phyloP scores from a whole-genome alignment of 1,140 invertebrate genomes.

The Grapholita molesta region DNA sequence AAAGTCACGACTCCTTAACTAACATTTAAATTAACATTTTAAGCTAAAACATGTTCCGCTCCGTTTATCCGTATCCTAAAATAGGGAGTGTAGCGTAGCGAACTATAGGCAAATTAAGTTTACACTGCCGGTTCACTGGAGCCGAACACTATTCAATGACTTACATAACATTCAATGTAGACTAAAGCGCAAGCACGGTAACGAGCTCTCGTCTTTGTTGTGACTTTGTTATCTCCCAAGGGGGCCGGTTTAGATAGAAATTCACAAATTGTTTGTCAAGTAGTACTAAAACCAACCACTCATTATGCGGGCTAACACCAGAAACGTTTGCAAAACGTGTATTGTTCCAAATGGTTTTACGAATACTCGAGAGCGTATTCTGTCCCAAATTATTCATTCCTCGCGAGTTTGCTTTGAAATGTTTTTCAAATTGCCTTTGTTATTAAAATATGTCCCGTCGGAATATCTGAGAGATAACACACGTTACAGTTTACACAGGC shows the following conservation, averaged over 20 bases:
- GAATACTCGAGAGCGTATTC: background rate
- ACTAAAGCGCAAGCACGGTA: background rate
- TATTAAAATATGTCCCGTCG: conserved; percentile 8
- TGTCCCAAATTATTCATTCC: conserved; percentile 9
- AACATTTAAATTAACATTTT: background rate
- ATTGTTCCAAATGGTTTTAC: background rate
- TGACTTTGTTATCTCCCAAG: background rate
- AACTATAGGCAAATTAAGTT: background rate
- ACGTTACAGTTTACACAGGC: background rate
- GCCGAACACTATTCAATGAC: background rate
- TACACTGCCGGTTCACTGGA: background rate
- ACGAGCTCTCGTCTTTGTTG: background rate
- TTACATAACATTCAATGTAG: background rate
- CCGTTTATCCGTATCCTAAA: background rate
- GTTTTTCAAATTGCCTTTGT: conserved; percentile 16
- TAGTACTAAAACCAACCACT: background rate
- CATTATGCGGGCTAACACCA: background rate
- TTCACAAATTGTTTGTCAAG: conserved; percentile 6
- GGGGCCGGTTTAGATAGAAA: background rate
- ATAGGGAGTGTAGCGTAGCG: background rate
- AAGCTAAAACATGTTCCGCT: background rate
- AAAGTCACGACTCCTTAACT: background rate
- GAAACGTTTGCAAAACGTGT: conserved; percentile 1
- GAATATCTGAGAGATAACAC: conserved; percentile 1
- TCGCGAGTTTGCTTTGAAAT: conserved; percentile 2